These are phyloP conservation scores for Heliconius charithonia DNA, from an alignment of 2,888 invertebrate species.

Conservation along the genomic window DNA sequence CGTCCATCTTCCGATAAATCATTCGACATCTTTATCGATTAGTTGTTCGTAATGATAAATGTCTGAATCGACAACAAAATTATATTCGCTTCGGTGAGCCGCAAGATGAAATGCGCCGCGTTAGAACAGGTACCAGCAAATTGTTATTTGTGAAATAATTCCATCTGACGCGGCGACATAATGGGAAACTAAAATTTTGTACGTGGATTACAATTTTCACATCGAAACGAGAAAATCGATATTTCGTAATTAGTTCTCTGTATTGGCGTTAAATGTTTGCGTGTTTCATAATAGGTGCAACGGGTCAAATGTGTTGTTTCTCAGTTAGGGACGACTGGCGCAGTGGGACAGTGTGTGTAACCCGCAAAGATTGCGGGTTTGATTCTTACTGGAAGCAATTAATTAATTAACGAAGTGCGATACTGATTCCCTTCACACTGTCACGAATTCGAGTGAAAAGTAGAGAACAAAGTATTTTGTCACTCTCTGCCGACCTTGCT, in stretches of 20 bases:
- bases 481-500: neutral
- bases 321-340: neutral
- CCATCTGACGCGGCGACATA: neutral
- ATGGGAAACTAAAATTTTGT: slow-evolving; percentile 6
- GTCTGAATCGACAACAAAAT: slow-evolving; percentile 24
- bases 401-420: neutral
- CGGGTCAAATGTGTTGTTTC: neutral
- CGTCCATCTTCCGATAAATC: neutral
- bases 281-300: neutral
- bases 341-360: neutral
- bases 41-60: slow-evolving; percentile 22
- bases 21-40: slow-evolving; percentile 15
- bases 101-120: slow-evolving; percentile 34
- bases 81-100: slow-evolving; percentile 33
- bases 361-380: neutral
- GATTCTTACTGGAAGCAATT: neutral
- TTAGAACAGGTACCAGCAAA: slow-evolving; percentile 1
- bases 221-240: slow-evolving; percentile 4
- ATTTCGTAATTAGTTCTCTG: neutral
- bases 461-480: neutral
- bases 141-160: slow-evolving; percentile 10
- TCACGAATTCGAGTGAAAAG: neutral
- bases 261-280: neutral
- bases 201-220: neutral
- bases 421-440: neutral